These are phyloP conservation scores for Dermatophagoides farinae DNA, from an alignment of 1,140 invertebrate species.

Conservation along the genomic window DNA sequence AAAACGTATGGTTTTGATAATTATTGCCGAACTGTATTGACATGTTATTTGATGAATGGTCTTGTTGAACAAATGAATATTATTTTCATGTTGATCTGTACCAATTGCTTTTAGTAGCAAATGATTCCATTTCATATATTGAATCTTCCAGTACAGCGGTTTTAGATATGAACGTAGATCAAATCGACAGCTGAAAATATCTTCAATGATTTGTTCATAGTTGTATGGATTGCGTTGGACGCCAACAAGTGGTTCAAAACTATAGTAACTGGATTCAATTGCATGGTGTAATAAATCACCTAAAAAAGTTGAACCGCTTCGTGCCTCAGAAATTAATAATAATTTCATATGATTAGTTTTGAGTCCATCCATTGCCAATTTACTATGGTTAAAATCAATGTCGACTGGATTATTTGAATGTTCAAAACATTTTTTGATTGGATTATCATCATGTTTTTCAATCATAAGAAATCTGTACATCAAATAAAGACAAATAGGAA, in stretches of 20 bases:
- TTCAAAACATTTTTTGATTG: too few relatives aligned
- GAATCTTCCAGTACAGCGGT: constrained; percentile 10
- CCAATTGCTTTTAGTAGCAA: background rate
- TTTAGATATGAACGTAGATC: background rate
- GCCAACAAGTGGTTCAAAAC: constrained; percentile 3
- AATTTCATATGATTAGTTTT: background rate
- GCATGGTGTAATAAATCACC: constrained; percentile 9
- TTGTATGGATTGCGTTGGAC: background rate
- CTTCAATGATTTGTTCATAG: background rate
- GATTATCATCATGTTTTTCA: too few relatives aligned
- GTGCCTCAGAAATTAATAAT: constrained; percentile 1
- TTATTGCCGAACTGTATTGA: background rate
- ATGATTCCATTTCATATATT: constrained; percentile 4
- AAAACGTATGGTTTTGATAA: constrained; percentile 9
- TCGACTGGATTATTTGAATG: too few relatives aligned
- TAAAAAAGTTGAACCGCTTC: constrained; percentile 11
- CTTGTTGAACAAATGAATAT: constrained; percentile 3
- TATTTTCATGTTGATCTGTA: too few relatives aligned
- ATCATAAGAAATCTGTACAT: too few relatives aligned
- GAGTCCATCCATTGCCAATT: background rate
- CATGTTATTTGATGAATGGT: background rate
- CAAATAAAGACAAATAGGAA: too few relatives aligned
- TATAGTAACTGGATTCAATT: background rate
- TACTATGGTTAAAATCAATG: background rate
- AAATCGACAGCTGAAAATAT: constrained; percentile 2